Evolutionary conservation across 2,888 invertebrate genomes (phyloP).

Genomic region (Allygus modestus): DNA sequence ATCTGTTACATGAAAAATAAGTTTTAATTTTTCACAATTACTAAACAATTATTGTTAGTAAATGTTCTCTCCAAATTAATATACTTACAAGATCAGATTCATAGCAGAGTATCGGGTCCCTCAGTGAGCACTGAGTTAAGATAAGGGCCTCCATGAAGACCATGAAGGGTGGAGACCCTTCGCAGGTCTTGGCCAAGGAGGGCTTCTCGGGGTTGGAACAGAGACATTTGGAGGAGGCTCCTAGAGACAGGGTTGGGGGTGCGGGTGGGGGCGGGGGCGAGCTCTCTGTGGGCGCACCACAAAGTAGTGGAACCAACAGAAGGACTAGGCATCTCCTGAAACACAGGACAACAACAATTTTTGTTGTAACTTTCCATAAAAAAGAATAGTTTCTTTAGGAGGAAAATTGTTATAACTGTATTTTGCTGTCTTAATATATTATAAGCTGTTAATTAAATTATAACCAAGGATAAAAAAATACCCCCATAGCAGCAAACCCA

Average conservation of each 20-base stretch:
- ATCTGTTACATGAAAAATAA: too few species aligned
- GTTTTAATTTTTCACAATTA: too few species aligned
- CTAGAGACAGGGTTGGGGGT: neutral
- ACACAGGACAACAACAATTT: neutral
- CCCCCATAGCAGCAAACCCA: too few species aligned
- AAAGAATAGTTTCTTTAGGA: too few species aligned
- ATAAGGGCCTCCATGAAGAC: slow-evolving; percentile 46
- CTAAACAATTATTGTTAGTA: too few species aligned
- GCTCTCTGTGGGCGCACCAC: neutral
- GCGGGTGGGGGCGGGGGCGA: neutral
- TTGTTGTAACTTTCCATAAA: too few species aligned
- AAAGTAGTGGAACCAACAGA: neutral
- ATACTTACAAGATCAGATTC: slow-evolving; percentile 52
- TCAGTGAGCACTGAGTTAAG: slow-evolving; percentile 33
- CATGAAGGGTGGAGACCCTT: slow-evolving; percentile 50
- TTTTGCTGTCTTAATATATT: too few species aligned
- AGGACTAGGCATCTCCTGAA: neutral
- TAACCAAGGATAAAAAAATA: too few species aligned
- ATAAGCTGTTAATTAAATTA: too few species aligned
- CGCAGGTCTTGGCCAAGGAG: slow-evolving; percentile 46
- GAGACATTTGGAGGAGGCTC: slow-evolving; percentile 16
- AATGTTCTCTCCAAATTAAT: too few species aligned
- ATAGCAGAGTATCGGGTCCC: slow-evolving; percentile 55
- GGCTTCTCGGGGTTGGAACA: slow-evolving; percentile 47
- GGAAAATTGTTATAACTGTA: too few species aligned